These are phyloP conservation scores for Gastrophryne carolinensis DNA, from an alignment of 2,797 vertebrate genomes.

Conservation along the genomic window DNA sequence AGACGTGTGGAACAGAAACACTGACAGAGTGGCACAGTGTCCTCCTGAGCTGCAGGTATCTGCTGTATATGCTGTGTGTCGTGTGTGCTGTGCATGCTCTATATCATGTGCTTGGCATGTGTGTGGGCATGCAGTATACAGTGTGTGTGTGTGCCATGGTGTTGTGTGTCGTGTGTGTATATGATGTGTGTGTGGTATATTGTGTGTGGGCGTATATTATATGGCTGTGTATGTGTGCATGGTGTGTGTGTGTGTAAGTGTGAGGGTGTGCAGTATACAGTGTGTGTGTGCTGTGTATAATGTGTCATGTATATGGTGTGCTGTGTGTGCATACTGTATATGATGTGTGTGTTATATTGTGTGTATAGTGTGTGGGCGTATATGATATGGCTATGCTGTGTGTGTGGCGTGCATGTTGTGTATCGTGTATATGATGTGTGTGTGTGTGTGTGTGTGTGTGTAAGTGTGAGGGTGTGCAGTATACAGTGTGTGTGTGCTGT, in stretches of 20 bases:
- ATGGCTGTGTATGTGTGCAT: not conserved
- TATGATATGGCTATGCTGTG: not conserved
- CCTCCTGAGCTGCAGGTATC: too few relatives aligned
- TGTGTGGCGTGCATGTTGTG: not conserved
- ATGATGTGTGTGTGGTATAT: not conserved
- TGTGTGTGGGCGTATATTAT: not conserved
- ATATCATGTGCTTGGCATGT: not conserved
- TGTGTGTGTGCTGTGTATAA: not conserved
- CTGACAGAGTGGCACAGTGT: too few relatives aligned
- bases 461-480: too few relatives aligned
- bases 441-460: not conserved
- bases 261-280: not conserved
- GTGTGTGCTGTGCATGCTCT: not conserved
- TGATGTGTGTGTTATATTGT: too few relatives aligned
- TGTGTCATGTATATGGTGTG: not conserved
- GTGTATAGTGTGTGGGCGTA: too few relatives aligned
- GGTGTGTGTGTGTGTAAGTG: not conserved
- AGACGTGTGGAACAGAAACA: too few relatives aligned
- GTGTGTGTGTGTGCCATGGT: too few relatives aligned
- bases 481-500: not conserved
- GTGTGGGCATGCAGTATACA: too few relatives aligned
- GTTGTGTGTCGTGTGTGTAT: too few relatives aligned
- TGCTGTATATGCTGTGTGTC: too few relatives aligned
- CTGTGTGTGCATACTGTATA: not conserved
- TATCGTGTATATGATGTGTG: not conserved